phyloP scores from a whole-genome alignment of 2,113 vertebrate species.

The Puma concolor region DNA sequence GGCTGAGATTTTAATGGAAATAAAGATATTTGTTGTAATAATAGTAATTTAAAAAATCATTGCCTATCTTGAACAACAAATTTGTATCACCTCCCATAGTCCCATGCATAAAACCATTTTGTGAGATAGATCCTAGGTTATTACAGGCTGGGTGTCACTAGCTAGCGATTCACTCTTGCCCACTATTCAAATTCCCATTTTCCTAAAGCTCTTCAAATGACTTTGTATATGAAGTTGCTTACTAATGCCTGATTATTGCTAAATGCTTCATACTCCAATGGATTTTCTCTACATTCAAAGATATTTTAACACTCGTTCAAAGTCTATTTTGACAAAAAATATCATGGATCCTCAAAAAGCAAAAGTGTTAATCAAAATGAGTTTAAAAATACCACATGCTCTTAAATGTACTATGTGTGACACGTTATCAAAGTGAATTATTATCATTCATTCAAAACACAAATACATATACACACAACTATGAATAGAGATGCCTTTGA shows the following conservation, averaged over 20 bases:
- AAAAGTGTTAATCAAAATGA: neutral
- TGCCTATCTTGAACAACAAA: neutral
- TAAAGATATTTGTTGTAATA: neutral
- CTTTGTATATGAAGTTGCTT: neutral
- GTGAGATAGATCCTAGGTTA: neutral
- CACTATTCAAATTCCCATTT: neutral
- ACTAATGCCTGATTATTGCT: neutral
- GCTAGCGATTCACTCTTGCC: neutral
- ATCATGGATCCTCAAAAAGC: neutral
- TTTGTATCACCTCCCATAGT: neutral
- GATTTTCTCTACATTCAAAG: neutral
- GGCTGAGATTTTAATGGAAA: neutral
- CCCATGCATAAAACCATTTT: neutral
- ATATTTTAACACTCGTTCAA: neutral
- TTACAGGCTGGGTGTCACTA: neutral
- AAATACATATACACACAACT: neutral
- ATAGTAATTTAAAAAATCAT: neutral
- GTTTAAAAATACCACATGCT: neutral
- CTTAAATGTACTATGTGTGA: neutral
- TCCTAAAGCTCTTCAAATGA: neutral
- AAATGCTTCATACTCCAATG: neutral
- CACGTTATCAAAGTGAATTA: neutral
- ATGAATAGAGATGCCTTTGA: neutral
- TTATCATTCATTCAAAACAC: neutral
- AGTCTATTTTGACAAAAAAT: neutral